Evolutionary conservation across 2,797 vertebrate genomes (phyloP), one percentile per base, ranked within the genome.

Genomic region (Emydoidea blandingii): DNA sequence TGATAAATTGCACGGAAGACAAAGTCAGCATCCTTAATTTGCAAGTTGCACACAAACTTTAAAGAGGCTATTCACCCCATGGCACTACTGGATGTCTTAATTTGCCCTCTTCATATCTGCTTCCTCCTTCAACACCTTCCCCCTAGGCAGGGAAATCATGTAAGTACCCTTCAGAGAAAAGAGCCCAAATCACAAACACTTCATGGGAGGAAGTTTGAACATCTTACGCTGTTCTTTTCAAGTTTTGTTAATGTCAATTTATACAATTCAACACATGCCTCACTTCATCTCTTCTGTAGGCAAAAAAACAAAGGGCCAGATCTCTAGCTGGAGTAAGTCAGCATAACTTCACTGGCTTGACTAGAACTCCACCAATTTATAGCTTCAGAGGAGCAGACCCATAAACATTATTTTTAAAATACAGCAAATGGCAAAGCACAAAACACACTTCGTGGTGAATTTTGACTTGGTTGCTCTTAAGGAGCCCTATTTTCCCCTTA

Each of bases 371-470:
- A 23, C 37, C 78, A 83, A 6, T 8, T 37, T 79, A 52, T 9
- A 37, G 7, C 65, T 68, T 2, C 53, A 12, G 12, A 59, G 5
- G 3, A n/a, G 37, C 1, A 78, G 34, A 12, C 6, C 25, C 81
- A 27, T 3, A 82, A 87, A n/a, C 1, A 23, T 14, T 62, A n/a
- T 44, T 37, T 72, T 83, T 19, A 50, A 87, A 4, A 23, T 31
- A 49, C 2, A 1, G 25, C 14, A 78, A 1, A n/a, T 6, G 37
- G n/a, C 23, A n/a, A 15, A 2, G 50, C 3, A 7, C 2, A 49
- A 0, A 4, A 4, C 12, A 80, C 3, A 5, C 0, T 0, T 9
- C 4, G 5, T 5, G 56, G 50, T 81, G 9, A 5, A 37, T 79
- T 65, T n/a, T 5, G 14, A 68, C 21, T 25, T 57, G 31, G 52